Evolutionary conservation across 2,888 invertebrate genomes (phyloP), one percentile per base, ranked within the genome.

Genomic region (Lampropteryx suffumata): DNA sequence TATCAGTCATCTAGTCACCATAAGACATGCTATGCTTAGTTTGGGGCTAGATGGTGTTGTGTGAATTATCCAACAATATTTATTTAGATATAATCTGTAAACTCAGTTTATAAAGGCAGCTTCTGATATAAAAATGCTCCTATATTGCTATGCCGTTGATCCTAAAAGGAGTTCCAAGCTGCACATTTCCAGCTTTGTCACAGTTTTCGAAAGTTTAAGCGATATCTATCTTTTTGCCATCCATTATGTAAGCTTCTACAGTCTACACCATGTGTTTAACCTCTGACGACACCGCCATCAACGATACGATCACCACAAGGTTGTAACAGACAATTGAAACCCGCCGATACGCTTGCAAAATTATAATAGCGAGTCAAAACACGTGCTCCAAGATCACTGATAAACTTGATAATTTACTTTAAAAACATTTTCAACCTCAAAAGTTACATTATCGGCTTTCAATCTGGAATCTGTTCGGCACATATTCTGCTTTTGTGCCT

Each of bases 391-490:
- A 69, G 65, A 73, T 73, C 58, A 56, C 56, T 65, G 83, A 84
- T 85, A 76, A 56, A 72, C 56, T 69, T 65, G 75, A 81, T 82
- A 82, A 77, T 68, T 74, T 71, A 67, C 71, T 71, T 61, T 69
- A 79, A 84, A 82, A 79, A 76, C 71, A 73, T 77, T 78, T 78
- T 76, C 71, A 76, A 75, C 82, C 74, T 76, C 76, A 83, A 81
- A 84, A 80, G 71, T 76, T 64, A 71, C 77, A 84, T 87, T 88
- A 88, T 88, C 88, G 75, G 81, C 84, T 86, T 81, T 79, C 70
- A 71, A 87, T 87, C 86, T 82, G 77, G 78, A 82, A 86, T 86
- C 87, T 85, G 78, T 82, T 84, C 80, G 79, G 86, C 82, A 86
- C 87, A 88, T 82, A 86, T 86, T 85, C 76, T 79, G 76, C 77